Base-by-base conservation (phyloP, 2,888 invertebrate species). In the Ernsta delagoae region DNA sequence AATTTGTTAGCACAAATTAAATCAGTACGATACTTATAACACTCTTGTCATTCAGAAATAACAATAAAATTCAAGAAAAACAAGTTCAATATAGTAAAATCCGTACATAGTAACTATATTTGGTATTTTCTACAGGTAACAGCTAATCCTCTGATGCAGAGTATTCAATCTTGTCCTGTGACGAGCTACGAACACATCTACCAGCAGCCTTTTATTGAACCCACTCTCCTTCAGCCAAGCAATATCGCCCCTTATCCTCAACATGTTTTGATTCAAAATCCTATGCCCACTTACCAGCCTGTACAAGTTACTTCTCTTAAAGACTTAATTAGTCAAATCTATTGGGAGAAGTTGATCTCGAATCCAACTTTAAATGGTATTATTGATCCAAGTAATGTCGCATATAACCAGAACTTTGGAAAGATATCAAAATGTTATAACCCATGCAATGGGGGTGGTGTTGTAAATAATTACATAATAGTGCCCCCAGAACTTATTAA, bases 361-460 rank as follows among this genome's bases (percentile, higher is more conserved):
- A 70, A 65, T 66, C 70, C 70, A 4, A 41, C 62, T 1, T 31
- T 70, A 5, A 65, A 57, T 3, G 43, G 59, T n/a, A 62, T 67
- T 24, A 36, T 73, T 6, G 66, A 73, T 66, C 24, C 66, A 11
- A 66, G 59, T 43, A 63, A 72, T 0, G 76, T 67, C 12, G 70
- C 75, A 57, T 82, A 75, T 24, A 77, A 78, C 72, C 76, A 79
- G 67, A 79, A 83, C 76, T 80, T 76, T 8, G 63, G 74, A 45
- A 77, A 80, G 60, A 72, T 60, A 36, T 56, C 8, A 5, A 65
- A 59, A 1, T 9, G 41, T 36, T 54, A 43, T 59, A 69, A 69
- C 31, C 54, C 59, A 9, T 69, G 61, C 8, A 59, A 34, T 41
- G n/a, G 12, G 45, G 70, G 70, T 12, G 72, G 72, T 48, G 70